Conservation (phyloP, 2,797 vertebrate genomes). For the Leptatherina wallacei region DNA sequence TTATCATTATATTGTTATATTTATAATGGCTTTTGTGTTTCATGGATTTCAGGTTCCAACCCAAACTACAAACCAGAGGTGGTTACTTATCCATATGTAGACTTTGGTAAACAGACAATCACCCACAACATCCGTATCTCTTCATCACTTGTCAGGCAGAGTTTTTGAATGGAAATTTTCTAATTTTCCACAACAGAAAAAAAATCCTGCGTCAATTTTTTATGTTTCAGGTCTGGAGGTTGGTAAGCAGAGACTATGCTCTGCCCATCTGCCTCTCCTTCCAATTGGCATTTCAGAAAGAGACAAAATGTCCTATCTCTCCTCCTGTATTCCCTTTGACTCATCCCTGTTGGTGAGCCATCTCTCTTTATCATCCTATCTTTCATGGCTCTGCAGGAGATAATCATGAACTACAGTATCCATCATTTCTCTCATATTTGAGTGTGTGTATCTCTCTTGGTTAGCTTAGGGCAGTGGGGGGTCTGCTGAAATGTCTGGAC, state of each 20-base stretch:
- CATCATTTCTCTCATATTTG: slow-evolving; percentile 27
- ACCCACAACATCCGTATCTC: slow-evolving; percentile 3
- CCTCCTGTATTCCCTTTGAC: slow-evolving; percentile 92
- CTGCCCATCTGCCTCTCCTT: slow-evolving; percentile 89
- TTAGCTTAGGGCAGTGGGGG: slow-evolving; percentile 90
- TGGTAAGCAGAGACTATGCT: slow-evolving; percentile 92
- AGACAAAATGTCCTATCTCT: slow-evolving; percentile 91
- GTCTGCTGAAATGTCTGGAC: slow-evolving; percentile 93
- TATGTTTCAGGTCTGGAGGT: slow-evolving; percentile 87
- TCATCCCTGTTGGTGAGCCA: slow-evolving; percentile 87
- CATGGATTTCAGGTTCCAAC: slow-evolving; percentile 74
- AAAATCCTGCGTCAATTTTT: slow-evolving; percentile 8
- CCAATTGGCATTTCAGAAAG: slow-evolving; percentile 86
- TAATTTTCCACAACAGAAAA: slow-evolving; percentile 12
- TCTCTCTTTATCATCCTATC: slow-evolving; percentile 26
- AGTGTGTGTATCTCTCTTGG: slow-evolving; percentile 27
- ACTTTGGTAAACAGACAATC: slow-evolving; percentile 88
- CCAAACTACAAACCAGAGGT: slow-evolving; percentile 86
- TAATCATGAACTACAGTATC: slow-evolving; percentile 21
- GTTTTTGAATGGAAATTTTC: not conserved
- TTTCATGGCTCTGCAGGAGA: slow-evolving; percentile 19
- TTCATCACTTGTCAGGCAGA: not conserved
- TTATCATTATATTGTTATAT: not conserved
- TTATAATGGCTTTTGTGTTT: not conserved
- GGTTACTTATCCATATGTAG: slow-evolving; percentile 89